phyloP scores from a whole-genome alignment of 2,113 vertebrate genomes.

The Laticauda colubrina region DNA sequence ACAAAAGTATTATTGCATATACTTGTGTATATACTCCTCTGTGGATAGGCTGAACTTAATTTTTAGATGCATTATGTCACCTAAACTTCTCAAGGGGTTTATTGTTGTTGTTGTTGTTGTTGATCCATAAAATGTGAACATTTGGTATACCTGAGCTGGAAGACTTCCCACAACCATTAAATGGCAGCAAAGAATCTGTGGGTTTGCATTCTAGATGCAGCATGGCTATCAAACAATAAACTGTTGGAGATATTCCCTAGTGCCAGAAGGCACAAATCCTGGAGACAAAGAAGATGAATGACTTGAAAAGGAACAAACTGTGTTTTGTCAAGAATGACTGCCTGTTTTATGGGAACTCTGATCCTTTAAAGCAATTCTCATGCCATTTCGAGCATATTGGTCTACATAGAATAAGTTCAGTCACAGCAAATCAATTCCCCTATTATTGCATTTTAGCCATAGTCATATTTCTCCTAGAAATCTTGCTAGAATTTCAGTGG shows the following conservation, averaged over 20 bases:
- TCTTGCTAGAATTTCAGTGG: slow-evolving; percentile 50
- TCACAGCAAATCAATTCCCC: slow-evolving; percentile 50
- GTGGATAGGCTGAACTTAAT: neutral
- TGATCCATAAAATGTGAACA: neutral
- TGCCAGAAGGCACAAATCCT: neutral
- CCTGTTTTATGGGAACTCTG: slow-evolving; percentile 23
- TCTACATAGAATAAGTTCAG: slow-evolving; percentile 48
- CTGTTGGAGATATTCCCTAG: neutral
- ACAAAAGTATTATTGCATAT: neutral
- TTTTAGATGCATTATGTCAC: neutral
- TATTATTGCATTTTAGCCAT: slow-evolving; percentile 52
- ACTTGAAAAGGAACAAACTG: neutral
- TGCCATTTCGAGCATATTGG: slow-evolving; percentile 41
- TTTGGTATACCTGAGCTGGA: neutral
- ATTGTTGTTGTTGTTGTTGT: neutral
- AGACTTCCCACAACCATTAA: neutral
- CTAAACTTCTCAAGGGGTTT: neutral
- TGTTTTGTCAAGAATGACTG: slow-evolving; percentile 16
- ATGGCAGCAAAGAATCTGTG: neutral
- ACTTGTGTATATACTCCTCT: neutral
- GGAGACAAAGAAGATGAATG: neutral
- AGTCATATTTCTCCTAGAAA: slow-evolving; percentile 51
- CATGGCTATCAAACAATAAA: slow-evolving; percentile 5
- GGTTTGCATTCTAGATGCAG: neutral
- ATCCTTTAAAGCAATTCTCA: slow-evolving; percentile 43